Base-by-base conservation (phyloP, 2,888 invertebrate genomes). In the Drosophila koepferae region DNA sequence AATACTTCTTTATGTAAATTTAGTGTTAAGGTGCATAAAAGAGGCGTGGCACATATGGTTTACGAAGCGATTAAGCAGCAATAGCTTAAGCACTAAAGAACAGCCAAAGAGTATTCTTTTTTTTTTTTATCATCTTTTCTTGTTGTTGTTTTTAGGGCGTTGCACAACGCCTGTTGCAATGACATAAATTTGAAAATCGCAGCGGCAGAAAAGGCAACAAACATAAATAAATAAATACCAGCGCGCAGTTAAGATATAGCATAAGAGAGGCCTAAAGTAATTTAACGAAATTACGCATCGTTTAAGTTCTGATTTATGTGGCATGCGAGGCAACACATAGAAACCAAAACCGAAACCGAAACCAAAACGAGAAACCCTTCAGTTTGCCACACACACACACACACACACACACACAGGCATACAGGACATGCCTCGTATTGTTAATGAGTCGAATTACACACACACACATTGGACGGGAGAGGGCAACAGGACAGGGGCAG, bases 371-470 rank as follows among this genome's bases (percentile, higher is more conserved):
- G 54, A 72, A 84, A 85, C 88, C 88, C 83, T 84, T 89, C 87
- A 74, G 53, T 62, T 64, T 55, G 82, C 68, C 72, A 85, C 80
- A 74, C 76, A 72, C 16, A 36, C 72, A 40, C 72, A 85, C 80
- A 74, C 76, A 72, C 16, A 36, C 72, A 40, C 38, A 38, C 38
- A 12, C 38, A 40, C 5, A 28, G 34, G 36, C 43, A 63, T 23
- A 20, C 49, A 65, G 60, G 60, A 76, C 82, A 63, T 71, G 80
- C 65, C 82, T 81, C 64, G 81, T 69, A 87, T 84, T 91, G 90
- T 91, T 91, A 90, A 91, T 92, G 91, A 91, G 89, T 91, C 92
- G 86, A 89, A 91, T 91, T 91, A 91, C 91, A 76, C 51, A 61
- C 43, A 53, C 14, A 60, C 5, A 53, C 18, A 20, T 5, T 20